phyloP scores from a whole-genome alignment of 2,888 invertebrate genomes.

The Epistrophe grossulariae region DNA sequence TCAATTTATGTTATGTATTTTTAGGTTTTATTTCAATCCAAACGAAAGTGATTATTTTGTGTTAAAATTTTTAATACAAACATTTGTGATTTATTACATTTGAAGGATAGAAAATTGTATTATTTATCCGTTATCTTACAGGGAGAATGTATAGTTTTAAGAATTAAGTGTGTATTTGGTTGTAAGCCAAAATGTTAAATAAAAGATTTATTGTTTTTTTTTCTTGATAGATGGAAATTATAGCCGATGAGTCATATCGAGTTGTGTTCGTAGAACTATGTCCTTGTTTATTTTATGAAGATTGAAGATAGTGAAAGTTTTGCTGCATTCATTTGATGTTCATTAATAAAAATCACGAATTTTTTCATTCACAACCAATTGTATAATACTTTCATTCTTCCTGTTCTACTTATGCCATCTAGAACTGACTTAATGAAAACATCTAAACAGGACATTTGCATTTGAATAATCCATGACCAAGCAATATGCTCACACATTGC shows the following conservation, averaged over 20 bases:
- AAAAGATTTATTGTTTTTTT: constrained; percentile 34
- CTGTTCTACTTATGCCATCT: constrained; percentile 16
- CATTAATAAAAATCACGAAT: background rate
- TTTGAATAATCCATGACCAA: constrained; percentile 33
- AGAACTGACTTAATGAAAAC: constrained; percentile 28
- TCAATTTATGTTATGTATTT: constrained; percentile 39
- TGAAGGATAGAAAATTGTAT: background rate
- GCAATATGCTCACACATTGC: constrained; percentile 12
- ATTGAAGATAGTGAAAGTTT: constrained; percentile 14
- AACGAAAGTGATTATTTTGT: constrained; percentile 52
- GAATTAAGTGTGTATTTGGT: constrained; percentile 7
- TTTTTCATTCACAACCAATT: background rate
- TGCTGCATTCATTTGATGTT: background rate
- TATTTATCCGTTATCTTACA: background rate
- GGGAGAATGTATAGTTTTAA: background rate
- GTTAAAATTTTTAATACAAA: constrained; percentile 55
- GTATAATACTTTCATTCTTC: background rate
- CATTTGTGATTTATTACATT: constrained; percentile 43
- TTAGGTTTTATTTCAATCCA: constrained; percentile 43
- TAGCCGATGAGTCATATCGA: constrained; percentile 42
- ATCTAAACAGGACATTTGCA: constrained; percentile 32
- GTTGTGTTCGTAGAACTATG: background rate
- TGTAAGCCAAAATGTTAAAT: constrained; percentile 3
- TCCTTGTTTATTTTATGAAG: background rate
- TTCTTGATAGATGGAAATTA: background rate